These are phyloP conservation scores for Papilio gigon DNA, from an alignment of 2,888 invertebrate species.

Conservation along the genomic window DNA sequence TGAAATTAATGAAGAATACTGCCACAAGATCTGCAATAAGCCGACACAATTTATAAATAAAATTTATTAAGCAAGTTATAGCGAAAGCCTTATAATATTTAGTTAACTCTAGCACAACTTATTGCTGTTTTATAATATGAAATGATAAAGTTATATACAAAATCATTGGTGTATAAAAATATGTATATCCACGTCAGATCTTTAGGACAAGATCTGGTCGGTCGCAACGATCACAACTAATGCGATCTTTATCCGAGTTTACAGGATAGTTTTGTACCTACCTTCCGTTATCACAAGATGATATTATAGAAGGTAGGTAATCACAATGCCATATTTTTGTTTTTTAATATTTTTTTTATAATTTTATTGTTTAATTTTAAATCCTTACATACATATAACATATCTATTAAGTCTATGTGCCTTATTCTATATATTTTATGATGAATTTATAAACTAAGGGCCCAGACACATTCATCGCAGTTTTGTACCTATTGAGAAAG, in stretches of 20 bases:
- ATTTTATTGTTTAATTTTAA: conserved; percentile 51
- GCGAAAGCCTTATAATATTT: conserved; percentile 76
- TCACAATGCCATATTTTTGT: conserved; percentile 76
- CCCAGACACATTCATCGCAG: conserved; percentile 80
- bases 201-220: conserved; percentile 77
- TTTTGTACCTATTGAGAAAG: conserved; percentile 77
- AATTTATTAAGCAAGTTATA: conserved; percentile 65
- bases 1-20: conserved; percentile 67
- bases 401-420: conserved; percentile 39
- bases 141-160: conserved; percentile 75
- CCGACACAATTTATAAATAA: conserved; percentile 66
- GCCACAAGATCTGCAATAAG: conserved; percentile 71
- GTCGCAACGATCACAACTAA: conserved; percentile 78
- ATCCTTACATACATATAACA: conserved; percentile 49
- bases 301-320: conserved; percentile 60
- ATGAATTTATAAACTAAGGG: conserved; percentile 82
- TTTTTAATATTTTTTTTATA: conserved; percentile 54
- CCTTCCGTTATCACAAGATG: conserved; percentile 61
- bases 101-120: conserved; percentile 69
- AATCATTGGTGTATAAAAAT: conserved; percentile 77
- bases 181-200: conserved; percentile 79
- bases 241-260: conserved; percentile 76
- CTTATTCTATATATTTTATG: conserved; percentile 72
- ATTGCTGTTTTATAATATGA: conserved; percentile 55
- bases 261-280: conserved; percentile 75